Evolutionary conservation across 2,888 invertebrate species (phyloP), one percentile per base, ranked within the genome.

Genomic region (Trichopria drosophilae): DNA sequence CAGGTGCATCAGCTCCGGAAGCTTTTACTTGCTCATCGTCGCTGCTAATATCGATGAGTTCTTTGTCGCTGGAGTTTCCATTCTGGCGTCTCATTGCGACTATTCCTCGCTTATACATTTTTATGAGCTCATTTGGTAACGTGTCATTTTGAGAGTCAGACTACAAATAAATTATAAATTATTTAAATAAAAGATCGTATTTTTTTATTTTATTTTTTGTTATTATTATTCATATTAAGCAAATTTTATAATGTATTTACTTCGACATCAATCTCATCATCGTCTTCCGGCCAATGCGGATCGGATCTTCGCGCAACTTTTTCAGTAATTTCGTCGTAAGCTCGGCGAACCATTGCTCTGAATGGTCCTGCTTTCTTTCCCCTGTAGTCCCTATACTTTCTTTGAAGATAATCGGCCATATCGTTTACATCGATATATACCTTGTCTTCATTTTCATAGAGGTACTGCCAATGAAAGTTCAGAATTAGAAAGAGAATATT

Each of bases 331-430:
- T 86, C 83, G 62, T 85, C 83, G 70, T 89, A 89, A 0, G 89
- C 89, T 76, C 61, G 60, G 7, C 72, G 69, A 1, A 92, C 90
- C 71, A 86, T 78, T 49, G 82, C 81, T 68, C 86, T 82, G 73
- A 94, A 92, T n/a, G 87, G 87, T 48, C 80, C 83, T 53, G 86
- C 82, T 77, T 92, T 92, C 67, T 88, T 86, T 66, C 86, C 85
- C 50, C 82, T 82, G 78, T 93, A 94, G 67, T 93, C 93, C 46
- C 85, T 79, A 67, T 84, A 85, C 63, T 83, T 83, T 64, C 81
- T 82, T 77, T 88, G 88, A 43, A 93, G 80, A 63, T 84, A 82
- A 72, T 87, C 87, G 63, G 90, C 88, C 88, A 93, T 90, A 68
- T 85, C 84, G 69, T 86, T 85, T 50, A 91, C 86, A 80, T 92